Base-by-base conservation (phyloP, 2,888 invertebrate species). In the Acleris holmiana region DNA sequence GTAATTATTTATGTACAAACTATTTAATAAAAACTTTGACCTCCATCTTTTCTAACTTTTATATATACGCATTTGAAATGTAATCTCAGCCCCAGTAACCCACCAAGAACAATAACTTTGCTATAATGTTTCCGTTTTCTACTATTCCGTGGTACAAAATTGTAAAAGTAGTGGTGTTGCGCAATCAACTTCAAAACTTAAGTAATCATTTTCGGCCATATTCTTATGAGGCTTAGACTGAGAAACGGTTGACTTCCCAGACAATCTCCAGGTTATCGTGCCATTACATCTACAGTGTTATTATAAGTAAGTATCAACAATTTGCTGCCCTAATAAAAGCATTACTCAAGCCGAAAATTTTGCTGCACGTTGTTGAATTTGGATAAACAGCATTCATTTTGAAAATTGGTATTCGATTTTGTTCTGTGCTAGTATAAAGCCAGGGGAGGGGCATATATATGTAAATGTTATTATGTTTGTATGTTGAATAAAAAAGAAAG, bases 51-150 rank as follows among this genome's bases (percentile, higher is more conserved):
- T 8, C 35, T 35, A 18, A 15, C 18, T 7, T 29, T 29, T 29
- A 29, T 51, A 29, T 50, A 50, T 29, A 29, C 35, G 17, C 51
- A 18, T 35, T 51, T 35, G 29, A 51, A 51, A 51, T 18, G 29
- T 35, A 51, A 51, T 53, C 6, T 19, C 15, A 53, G 21, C 19
- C 53, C 18, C 19, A 6, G 17, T n/a, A n/a, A 5, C 19, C 53
- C 46, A 46, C 51, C 46, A 40, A 7, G 47, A 61, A 61, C 48
- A 29, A 49, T 61, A 55, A 61, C 54, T 61, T 55, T 10, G 40
- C 54, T 18, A 41, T 61, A 48, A 61, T 54, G 61, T 61, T 61
- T 61, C 61, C 61, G 61, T 48, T 61, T 55, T 48, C 15, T 53
- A 53, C 25, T 47, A 48, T 54, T 48, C 55, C 18, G 23, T 54